Base-by-base conservation (phyloP, 2,888 invertebrate genomes). In the Cremastobaeus sp. region DNA sequence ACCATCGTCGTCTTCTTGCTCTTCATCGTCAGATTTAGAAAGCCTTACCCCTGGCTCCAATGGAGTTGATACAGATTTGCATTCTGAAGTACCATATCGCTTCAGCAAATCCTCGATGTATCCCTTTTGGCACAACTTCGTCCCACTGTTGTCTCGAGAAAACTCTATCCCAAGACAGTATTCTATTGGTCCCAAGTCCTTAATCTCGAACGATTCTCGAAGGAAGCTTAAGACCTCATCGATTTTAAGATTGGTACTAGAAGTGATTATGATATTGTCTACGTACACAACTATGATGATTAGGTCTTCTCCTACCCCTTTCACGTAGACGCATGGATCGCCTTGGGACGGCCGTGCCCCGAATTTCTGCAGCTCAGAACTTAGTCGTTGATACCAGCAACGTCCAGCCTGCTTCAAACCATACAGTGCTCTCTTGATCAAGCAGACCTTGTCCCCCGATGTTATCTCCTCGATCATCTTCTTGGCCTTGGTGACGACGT, bases 351-450 rank as follows among this genome's bases (percentile, higher is more conserved):
- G 32, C 12, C n/a, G n/a, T 15, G 18, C 30, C 11, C 32, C 47
- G 11, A 47, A 15, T 11, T 47, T 47, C 14, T 8, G 17, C 30
- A 35, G 4, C 30, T 37, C 39, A 1, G 1, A 6, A 18, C 18
- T 12, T 2, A 41, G 12, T 2, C 37, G 25, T 9, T 28, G n/a
- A 30, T 39, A 37, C 37, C 52, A 52, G 18, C 54, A 55, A 11
- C 54, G 39, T 17, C 39, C 54, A n/a, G 54, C 28, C 14, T 55
- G 54, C n/a, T 55, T 55, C 12, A 57, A 8, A 2, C 57, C 57
- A n/a, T 57, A 57, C 9, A 43, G 6, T 1, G 47, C 47, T 18
- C 11, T 20, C 5, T 18, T 32, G 1, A 47, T n/a, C n/a, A 1
- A 5, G 18, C 47, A 47, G 1, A 47, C 47, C 5, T 9, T 15